Evolutionary conservation across 2,888 invertebrate species (phyloP), one percentile per base, ranked within the genome.

Genomic region (Lapara coniferarum): DNA sequence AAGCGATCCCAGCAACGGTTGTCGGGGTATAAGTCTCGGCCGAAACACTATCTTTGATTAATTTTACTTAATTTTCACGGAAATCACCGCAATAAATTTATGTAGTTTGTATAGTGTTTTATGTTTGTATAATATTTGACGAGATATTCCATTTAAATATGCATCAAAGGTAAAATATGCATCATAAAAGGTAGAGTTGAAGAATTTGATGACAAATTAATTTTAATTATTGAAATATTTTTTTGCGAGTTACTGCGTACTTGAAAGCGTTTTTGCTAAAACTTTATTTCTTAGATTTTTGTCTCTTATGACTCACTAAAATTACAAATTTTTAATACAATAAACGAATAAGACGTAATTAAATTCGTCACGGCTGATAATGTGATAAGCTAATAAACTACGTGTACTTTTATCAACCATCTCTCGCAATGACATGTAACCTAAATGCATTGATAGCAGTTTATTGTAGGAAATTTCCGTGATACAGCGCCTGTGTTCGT

Each of bases 401-500:
- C 69, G 66, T 66, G 55, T 66, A 44, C 49, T 68, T 46, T 66
- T 69, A 69, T 69, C 66, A 46, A 10, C 56, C 53, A 69, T 69
- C 66, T 69, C 10, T 66, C 56, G 55, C 69, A 56, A 67, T 25
- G 69, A 46, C 69, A 69, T 69, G 46, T 63, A 52, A 63, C 63
- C 53, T 37, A 63, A 69, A 55, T 69, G 25, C 51, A 69, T 46
- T 63, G 63, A 69, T 63, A 69, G 55, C 55, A n/a, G 25, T 56
- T n/a, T 25, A 30, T 19, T 14, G 30, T 66, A 66, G 69, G 66
- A 69, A 69, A 56, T 66, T 69, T 69, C 66, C 69, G 30, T 12
- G 30, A 12, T 44, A 30, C 19, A 6, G 10, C 10, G 52, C 44
- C 63, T 30, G 57, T 3, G 13, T 55, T 19, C 16, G 56, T 56